A percentile compares a stretch with the other conserved stretches of the same genome.
Conservation (phyloP, 2,113 vertebrate species). For the Oryzias woworae region DNA sequence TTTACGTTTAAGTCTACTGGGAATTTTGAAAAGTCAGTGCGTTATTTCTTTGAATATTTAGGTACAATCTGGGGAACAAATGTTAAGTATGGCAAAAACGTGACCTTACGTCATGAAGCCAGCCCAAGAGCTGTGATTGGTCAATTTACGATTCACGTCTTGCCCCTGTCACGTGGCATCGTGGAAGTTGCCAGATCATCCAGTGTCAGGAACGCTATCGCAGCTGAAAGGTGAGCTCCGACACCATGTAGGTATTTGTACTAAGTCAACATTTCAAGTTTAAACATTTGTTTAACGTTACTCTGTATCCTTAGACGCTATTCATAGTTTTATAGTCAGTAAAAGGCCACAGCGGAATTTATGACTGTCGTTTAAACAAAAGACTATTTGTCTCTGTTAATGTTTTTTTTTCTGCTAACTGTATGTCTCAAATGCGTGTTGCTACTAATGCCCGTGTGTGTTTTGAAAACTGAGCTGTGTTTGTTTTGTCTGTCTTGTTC, state of each 20-base stretch:
- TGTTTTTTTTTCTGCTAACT: slow-evolving; percentile 3
- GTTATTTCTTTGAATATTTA: no score
- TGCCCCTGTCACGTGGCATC: neutral
- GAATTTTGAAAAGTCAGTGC: no score
- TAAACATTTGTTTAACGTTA: neutral
- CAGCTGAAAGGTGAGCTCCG: neutral
- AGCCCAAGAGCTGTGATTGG: slow-evolving; percentile 45
- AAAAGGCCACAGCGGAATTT: no score
- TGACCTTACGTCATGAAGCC: slow-evolving; percentile 5
- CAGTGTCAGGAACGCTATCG: neutral
- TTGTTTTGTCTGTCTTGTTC: neutral
- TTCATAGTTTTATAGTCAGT: no score
- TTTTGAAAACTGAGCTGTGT: neutral
- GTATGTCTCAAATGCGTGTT: no score
- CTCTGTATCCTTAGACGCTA: no score
- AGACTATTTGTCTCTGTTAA: neutral
- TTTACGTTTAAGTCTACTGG: no score
- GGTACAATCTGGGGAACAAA: no score
- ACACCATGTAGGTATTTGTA: no score
- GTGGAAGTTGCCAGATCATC: slow-evolving; percentile 15
- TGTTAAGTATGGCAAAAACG: neutral
- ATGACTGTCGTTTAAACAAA: neutral
- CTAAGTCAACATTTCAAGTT: neutral
- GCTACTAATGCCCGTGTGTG: no score
- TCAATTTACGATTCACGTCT: slow-evolving; percentile 18